Evolutionary conservation across 2,888 invertebrate genomes (phyloP).

Genomic region (Tipula vernalis): DNA sequence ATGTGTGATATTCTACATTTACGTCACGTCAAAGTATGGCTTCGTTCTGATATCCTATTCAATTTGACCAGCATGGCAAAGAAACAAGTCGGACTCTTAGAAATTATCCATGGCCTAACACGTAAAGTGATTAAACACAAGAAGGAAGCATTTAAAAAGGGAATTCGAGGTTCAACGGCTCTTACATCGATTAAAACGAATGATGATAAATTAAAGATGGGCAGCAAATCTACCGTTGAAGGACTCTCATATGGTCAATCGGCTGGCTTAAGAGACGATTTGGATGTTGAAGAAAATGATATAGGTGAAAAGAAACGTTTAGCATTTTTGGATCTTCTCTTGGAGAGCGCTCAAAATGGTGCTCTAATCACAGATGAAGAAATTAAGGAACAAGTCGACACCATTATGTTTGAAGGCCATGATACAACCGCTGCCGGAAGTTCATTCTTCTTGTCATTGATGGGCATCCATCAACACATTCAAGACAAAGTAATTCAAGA

Average conservation of each 20-base stretch:
- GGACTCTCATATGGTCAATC: constrained; percentile 61
- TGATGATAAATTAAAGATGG: constrained; percentile 15
- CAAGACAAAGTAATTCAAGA: constrained; percentile 62
- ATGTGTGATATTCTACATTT: constrained; percentile 78
- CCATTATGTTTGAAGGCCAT: constrained; percentile 80
- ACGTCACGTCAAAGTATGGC: constrained; percentile 67
- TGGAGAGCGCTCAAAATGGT: constrained; percentile 64
- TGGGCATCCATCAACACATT: constrained; percentile 61
- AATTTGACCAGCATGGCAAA: constrained; percentile 62
- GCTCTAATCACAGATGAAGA: constrained; percentile 60
- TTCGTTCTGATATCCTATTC: constrained; percentile 65
- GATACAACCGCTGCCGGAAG: constrained; percentile 73
- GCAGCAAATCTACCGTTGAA: constrained; percentile 37
- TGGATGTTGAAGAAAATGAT: constrained; percentile 65
- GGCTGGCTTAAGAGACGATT: constrained; percentile 61
- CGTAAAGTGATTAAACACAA: constrained; percentile 65
- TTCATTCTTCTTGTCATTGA: constrained; percentile 65
- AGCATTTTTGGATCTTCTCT: constrained; percentile 76
- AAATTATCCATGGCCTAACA: constrained; percentile 67
- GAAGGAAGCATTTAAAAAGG: constrained; percentile 59
- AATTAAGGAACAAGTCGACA: constrained; percentile 73
- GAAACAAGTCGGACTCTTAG: constrained; percentile 58
- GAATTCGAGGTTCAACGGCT: constrained; percentile 40
- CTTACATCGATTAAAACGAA: constrained; percentile 24
- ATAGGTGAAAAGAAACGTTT: constrained; percentile 70